A percentile compares a stretch with the other conserved stretches of the same genome.
phyloP scores from a whole-genome alignment of 2,797 vertebrate genomes.

The Darevskia nairensis region DNA sequence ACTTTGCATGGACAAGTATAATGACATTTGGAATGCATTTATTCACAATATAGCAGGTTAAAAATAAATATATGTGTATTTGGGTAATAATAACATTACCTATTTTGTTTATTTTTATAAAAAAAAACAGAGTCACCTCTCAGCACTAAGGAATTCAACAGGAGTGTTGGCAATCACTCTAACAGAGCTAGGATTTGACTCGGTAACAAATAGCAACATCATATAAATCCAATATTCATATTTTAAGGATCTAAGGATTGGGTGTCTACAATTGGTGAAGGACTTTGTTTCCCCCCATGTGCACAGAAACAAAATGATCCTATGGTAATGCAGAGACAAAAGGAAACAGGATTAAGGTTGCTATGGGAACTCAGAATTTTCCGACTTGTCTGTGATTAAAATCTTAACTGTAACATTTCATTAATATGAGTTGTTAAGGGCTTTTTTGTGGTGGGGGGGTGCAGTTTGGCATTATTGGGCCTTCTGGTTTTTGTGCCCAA shows the following conservation, averaged over 20 bases:
- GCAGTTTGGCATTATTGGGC: conserved; percentile 24
- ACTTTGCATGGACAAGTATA: too few relatives aligned
- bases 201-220: conserved; percentile 29
- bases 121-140: not conserved
- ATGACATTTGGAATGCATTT: too few relatives aligned
- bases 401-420: conserved; percentile 55
- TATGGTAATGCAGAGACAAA: conserved; percentile 44
- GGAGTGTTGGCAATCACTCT: not conserved
- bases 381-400: conserved; percentile 61
- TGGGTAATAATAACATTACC: too few relatives aligned
- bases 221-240: not conserved
- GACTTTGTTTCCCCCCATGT: not conserved
- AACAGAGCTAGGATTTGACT: not conserved
- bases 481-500: conserved; percentile 4
- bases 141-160: not conserved
- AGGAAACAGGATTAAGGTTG: conserved; percentile 57
- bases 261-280: conserved; percentile 23
- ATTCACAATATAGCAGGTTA: too few relatives aligned
- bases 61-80: too few relatives aligned
- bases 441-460: not conserved
- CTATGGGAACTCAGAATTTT: conserved; percentile 70
- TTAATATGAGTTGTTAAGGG: conserved; percentile 44
- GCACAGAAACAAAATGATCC: conserved; percentile 41
- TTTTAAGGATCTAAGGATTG: not conserved
- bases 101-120: too few relatives aligned